Conservation (phyloP, 2,113 vertebrate species). For the Hirundichthys speculiger region DNA sequence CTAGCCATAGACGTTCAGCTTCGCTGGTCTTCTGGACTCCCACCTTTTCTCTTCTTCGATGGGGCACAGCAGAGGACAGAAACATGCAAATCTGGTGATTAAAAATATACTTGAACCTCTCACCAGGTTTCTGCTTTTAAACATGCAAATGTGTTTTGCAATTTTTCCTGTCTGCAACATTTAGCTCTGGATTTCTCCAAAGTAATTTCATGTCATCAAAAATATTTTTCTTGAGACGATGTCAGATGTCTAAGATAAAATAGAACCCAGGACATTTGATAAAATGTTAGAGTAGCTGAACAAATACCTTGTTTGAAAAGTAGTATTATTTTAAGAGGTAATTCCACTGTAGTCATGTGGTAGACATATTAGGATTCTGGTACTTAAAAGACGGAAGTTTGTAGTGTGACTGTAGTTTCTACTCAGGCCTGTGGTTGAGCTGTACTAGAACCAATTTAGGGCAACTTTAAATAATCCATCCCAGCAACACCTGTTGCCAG, state of each 20-base stretch:
- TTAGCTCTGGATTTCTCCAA: background rate
- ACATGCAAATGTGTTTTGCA: constrained; percentile 47
- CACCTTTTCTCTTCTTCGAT: constrained; percentile 9
- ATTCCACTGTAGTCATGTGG: constrained; percentile 58
- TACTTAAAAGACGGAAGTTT: constrained; percentile 70
- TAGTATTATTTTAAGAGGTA: constrained; percentile 21
- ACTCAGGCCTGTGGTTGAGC: constrained; percentile 64
- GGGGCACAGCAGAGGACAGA: constrained; percentile 12
- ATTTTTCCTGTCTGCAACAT: constrained; percentile 18
- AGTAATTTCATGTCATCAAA: background rate
- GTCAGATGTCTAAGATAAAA: background rate
- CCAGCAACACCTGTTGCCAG: constrained; percentile 72
- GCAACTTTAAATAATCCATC: constrained; percentile 76
- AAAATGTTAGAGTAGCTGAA: background rate
- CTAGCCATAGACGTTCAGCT: constrained; percentile 50
- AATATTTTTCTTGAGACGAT: background rate
- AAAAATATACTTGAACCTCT: constrained; percentile 46
- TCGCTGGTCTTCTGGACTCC: constrained; percentile 16
- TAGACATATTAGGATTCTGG: constrained; percentile 51
- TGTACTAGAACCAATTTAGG: constrained; percentile 71
- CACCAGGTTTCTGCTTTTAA: constrained; percentile 42
- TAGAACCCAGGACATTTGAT: background rate
- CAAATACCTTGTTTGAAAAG: background rate
- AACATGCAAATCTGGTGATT: constrained; percentile 64
- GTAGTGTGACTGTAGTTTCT: constrained; percentile 68